Conservation (phyloP, 2,113 vertebrate genomes). For the Chaetodon auriga region DNA sequence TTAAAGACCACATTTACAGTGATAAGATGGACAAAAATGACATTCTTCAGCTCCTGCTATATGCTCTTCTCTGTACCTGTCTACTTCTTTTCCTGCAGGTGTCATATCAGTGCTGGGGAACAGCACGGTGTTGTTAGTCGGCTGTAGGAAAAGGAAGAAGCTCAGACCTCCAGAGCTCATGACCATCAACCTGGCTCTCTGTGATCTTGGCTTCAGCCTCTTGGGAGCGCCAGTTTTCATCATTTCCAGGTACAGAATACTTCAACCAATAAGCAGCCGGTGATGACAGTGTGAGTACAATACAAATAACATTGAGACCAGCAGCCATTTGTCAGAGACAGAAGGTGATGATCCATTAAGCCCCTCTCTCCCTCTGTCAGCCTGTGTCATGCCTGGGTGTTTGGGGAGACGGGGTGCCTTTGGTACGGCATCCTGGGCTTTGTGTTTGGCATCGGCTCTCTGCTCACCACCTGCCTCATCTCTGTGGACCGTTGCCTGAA, state of each 20-base stretch:
- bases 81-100: slow-evolving; percentile 33
- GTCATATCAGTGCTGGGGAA: slow-evolving; percentile 68
- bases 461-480: slow-evolving; percentile 77
- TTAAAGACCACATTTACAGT: not conserved
- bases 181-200: slow-evolving; percentile 75
- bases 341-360: slow-evolving; percentile 9
- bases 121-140: slow-evolving; percentile 63
- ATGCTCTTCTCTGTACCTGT: not conserved
- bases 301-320: not conserved
- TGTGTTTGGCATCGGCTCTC: slow-evolving; percentile 75
- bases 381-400: slow-evolving; percentile 72
- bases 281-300: not conserved
- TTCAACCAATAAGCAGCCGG: not conserved
- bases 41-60: not conserved
- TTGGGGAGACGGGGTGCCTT: slow-evolving; percentile 70
- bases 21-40: not conserved
- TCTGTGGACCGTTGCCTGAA: slow-evolving; percentile 78
- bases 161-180: slow-evolving; percentile 71
- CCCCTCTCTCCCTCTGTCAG: slow-evolving; percentile 44
- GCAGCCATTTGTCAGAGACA: slow-evolving; percentile 6
- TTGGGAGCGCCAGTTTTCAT: slow-evolving; percentile 70
- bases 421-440: slow-evolving; percentile 76
- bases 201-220: slow-evolving; percentile 75
- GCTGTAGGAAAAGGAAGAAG: slow-evolving; percentile 61
- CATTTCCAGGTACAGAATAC: slow-evolving; percentile 67